Base-by-base conservation (phyloP, 2,888 invertebrate genomes). In the Opisthograptis luteolata region DNA sequence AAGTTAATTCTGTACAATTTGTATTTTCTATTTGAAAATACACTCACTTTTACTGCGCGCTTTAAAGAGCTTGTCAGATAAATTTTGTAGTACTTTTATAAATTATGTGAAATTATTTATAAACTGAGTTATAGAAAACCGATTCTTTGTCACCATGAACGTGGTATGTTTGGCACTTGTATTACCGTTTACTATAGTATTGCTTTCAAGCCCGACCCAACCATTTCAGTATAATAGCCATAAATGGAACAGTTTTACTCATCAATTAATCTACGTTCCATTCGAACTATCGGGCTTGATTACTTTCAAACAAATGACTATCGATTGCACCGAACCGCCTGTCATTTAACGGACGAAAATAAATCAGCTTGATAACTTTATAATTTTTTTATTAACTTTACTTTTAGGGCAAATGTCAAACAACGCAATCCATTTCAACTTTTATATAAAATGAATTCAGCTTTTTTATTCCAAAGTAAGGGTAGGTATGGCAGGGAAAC, bases 311-410 rank as follows among this genome's bases (percentile, higher is more conserved):
- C 41, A 32, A 55, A 50, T 42, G 15, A 41, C 20, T 14, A 44
- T 56, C 40, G 30, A 49, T 47, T 40, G 36, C 49, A 50, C 30
- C 41, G 47, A 52, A 41, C 40, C 40, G 22, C 42, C 44, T 40
- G 24, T 32, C 44, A 35, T 25, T 48, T 52, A 35, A 47, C 41
- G 41, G 34, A 36, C 30, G 14, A 9, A 24, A 51, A 51, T 55
- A 55, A 51, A 59, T 55, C 46, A 49, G 17, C 31, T 43, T 37
- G 20, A 36, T 20, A 47, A 41, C 40, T 47, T 47, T 35, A 35
- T n/a, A n/a, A n/a, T n/a, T n/a, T n/a, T n/a, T n/a, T n/a, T n/a
- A n/a, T n/a, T n/a, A n/a, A n/a, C n/a, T n/a, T n/a, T n/a, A n/a
- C n/a, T n/a, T n/a, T 35, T 34, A 19, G 19, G 25, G 15, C 10